phyloP scores from a whole-genome alignment of 1,140 invertebrate species.

The Nylanderia fulva region DNA sequence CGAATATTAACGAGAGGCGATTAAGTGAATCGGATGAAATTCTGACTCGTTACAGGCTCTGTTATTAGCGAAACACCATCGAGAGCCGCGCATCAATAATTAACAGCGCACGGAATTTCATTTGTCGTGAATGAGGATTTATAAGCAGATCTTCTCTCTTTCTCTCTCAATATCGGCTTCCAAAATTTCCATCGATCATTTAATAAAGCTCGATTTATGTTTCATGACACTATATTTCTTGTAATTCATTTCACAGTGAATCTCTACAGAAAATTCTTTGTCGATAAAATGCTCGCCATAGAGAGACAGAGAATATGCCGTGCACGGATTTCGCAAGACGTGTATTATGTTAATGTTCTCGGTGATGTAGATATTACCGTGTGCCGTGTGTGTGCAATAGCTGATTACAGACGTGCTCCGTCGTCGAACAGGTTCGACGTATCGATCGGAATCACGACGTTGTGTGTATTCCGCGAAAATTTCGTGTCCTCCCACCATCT shows the following conservation, averaged over 20 bases:
- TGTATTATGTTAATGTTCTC: constrained; percentile 42
- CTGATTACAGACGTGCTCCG: constrained; percentile 43
- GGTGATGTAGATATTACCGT: constrained; percentile 38
- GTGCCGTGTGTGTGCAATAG: constrained; percentile 30
- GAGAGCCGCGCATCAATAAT: constrained; percentile 44
- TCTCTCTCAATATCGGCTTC: not conserved
- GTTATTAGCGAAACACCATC: constrained; percentile 39
- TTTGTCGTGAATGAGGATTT: constrained; percentile 52
- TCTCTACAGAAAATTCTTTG: not conserved
- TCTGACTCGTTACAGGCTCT: not conserved
- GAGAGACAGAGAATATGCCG: not conserved
- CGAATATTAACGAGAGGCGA: constrained; percentile 1
- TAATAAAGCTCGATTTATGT: constrained; percentile 21
- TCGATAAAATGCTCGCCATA: constrained; percentile 6
- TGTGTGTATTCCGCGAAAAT: not conserved
- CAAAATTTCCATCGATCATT: constrained; percentile 47
- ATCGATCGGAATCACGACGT: constrained; percentile 13
- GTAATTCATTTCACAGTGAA: too few relatives aligned
- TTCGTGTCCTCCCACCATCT: not conserved
- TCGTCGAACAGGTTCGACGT: constrained; percentile 11
- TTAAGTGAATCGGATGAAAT: constrained; percentile 22
- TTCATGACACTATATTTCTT: constrained; percentile 2
- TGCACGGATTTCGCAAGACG: constrained; percentile 29
- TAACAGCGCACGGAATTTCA: constrained; percentile 48
- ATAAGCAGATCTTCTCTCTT: too few relatives aligned